Conservation (phyloP, 2,113 vertebrate species). For the Emydura subglobosa region DNA sequence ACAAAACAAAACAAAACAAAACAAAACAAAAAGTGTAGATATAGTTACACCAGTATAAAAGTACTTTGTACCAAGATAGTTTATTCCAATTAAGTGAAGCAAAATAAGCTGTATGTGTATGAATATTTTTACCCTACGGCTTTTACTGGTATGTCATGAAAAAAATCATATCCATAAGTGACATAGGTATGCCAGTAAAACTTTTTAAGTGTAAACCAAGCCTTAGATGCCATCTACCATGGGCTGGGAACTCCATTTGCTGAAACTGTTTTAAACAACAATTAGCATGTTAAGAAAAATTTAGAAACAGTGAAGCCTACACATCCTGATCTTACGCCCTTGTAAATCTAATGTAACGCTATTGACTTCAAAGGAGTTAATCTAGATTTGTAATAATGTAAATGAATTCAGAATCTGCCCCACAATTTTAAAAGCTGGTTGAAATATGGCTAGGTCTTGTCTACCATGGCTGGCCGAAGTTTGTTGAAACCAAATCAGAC, state of each 20-base stretch:
- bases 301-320: neutral
- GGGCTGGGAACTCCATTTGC: neutral
- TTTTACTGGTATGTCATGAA: neutral
- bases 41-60: neutral
- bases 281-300: neutral
- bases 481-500: neutral
- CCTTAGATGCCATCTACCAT: neutral
- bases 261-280: constrained; percentile 1
- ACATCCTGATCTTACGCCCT: neutral
- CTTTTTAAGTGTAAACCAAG: neutral
- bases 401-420: constrained; percentile 7
- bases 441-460: neutral
- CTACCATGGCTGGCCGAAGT: neutral
- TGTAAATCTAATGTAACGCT: neutral
- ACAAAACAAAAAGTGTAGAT: neutral
- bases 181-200: constrained; percentile 10
- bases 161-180: constrained; percentile 5
- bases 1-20: neutral
- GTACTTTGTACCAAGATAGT: constrained; percentile 10
- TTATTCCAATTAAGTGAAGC: constrained; percentile 29
- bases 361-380: neutral
- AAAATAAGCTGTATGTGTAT: constrained; percentile 30
- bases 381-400: constrained; percentile 8
- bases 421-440: neutral
- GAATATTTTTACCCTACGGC: neutral